Percentiles rank a stretch among this genome's conserved stretches.
phyloP scores from a whole-genome alignment of 2,113 vertebrate genomes.

The Calcarius ornatus region DNA sequence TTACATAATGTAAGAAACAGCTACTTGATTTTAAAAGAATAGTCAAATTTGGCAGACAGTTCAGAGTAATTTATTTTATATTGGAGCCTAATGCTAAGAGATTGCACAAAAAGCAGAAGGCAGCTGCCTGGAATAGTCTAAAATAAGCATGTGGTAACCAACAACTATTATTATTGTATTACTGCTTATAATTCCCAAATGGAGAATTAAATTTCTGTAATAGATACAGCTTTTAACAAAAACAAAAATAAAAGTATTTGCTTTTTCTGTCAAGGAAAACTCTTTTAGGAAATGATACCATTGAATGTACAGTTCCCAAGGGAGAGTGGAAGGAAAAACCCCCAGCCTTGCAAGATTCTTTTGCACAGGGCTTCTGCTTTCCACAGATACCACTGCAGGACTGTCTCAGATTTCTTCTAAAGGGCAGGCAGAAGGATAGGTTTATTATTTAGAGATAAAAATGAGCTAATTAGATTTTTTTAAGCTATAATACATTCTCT shows the following conservation, averaged over 20 bases:
- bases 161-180: conserved; percentile 45
- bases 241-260: neutral
- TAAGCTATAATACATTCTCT: neutral
- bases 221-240: neutral
- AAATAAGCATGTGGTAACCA: conserved; percentile 34
- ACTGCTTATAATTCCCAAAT: conserved; percentile 40
- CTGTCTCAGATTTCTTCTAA: neutral
- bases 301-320: neutral
- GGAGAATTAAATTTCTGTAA: conserved; percentile 23
- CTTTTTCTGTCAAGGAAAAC: neutral
- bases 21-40: conserved; percentile 19
- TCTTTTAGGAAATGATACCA: neutral
- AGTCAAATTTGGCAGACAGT: conserved; percentile 33
- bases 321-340: neutral
- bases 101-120: conserved; percentile 31
- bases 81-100: conserved; percentile 9
- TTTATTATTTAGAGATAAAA: neutral
- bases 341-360: neutral
- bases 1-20: conserved; percentile 12
- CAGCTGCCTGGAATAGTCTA: conserved; percentile 43
- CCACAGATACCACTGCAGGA: neutral
- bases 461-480: neutral
- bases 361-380: neutral
- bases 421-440: neutral
- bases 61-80: conserved; percentile 23